phyloP scores from a whole-genome alignment of 2,113 vertebrate species.

The Corythornis vintsioides region DNA sequence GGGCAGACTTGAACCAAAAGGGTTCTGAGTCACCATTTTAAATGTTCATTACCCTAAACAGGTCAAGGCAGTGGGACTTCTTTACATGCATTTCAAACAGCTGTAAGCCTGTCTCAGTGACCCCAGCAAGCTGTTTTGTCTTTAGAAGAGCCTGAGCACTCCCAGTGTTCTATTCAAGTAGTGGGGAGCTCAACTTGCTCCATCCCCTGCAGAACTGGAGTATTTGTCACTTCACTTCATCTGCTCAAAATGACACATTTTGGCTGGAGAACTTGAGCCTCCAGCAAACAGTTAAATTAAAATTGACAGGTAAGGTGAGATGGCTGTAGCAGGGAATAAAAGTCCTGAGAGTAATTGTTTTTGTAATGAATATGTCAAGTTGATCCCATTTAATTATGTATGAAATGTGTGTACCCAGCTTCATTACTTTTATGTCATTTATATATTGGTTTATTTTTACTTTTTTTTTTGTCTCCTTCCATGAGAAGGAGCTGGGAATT shows the following conservation, averaged over 20 bases:
- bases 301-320: slow-evolving; percentile 2
- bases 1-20: background rate
- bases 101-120: background rate
- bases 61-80: background rate
- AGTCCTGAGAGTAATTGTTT: background rate
- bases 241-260: background rate
- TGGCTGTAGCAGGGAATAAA: background rate
- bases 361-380: slow-evolving; percentile 3
- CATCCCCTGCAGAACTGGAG: background rate
- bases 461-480: background rate
- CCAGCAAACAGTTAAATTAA: slow-evolving; percentile 18
- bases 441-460: slow-evolving; percentile 11
- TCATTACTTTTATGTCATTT: slow-evolving; percentile 16
- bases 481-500: background rate
- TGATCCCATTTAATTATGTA: slow-evolving; percentile 11
- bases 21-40: background rate
- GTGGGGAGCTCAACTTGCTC: background rate
- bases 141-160: background rate
- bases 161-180: background rate
- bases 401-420: background rate
- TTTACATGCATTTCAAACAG: background rate
- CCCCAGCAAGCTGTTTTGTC: background rate
- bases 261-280: background rate
- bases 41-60: background rate
- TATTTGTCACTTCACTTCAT: background rate